These are phyloP conservation scores for Pheucticus melanocephalus DNA, from an alignment of 2,113 vertebrate genomes.

Conservation along the genomic window DNA sequence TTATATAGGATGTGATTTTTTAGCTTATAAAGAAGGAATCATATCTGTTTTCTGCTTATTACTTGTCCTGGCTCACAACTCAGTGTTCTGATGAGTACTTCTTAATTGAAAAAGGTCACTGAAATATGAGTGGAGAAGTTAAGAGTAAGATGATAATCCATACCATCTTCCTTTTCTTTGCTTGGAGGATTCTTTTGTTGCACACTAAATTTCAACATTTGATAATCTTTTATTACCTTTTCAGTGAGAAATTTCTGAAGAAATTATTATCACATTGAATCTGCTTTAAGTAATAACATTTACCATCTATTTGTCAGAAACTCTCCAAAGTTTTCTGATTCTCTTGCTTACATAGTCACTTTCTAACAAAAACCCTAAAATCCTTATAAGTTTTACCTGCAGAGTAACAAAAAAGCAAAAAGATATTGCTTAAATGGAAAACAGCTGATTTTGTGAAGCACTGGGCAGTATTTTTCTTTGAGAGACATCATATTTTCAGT, in stretches of 20 bases:
- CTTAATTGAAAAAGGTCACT: background rate
- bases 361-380: background rate
- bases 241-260: background rate
- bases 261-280: background rate
- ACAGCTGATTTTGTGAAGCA: background rate
- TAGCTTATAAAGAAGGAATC: background rate
- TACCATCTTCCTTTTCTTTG: background rate
- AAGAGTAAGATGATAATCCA: background rate
- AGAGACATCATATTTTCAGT: background rate
- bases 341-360: background rate
- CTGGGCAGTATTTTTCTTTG: background rate
- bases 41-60: background rate
- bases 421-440: background rate
- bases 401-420: background rate
- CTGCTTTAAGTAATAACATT: background rate
- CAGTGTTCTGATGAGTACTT: background rate
- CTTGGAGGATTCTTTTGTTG: background rate
- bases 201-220: background rate
- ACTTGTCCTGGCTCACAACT: background rate
- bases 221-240: background rate
- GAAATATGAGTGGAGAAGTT: background rate
- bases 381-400: background rate
- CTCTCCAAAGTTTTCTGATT: background rate
- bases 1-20: background rate
- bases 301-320: background rate